Evolutionary conservation across 2,888 invertebrate species (phyloP).

Genomic region (Chrysolina americana): DNA sequence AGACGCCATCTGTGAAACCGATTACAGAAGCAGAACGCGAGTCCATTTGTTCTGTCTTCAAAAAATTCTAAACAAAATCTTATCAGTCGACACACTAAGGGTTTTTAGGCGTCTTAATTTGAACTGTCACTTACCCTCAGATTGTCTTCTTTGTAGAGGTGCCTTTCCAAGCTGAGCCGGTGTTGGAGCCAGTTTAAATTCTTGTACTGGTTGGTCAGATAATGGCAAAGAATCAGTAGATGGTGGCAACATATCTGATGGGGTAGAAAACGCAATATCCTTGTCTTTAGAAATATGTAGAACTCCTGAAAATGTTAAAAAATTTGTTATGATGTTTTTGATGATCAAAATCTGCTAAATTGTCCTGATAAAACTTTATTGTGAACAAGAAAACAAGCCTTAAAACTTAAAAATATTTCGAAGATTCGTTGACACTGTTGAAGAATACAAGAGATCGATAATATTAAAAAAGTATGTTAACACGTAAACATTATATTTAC

Average conservation of each 20-base stretch:
- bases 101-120: no score
- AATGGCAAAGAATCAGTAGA: slow-evolving; percentile 36
- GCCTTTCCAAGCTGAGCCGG: slow-evolving; percentile 94
- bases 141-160: slow-evolving; percentile 89
- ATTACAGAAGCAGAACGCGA: no score
- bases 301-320: slow-evolving; percentile 13
- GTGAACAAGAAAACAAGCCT: not conserved
- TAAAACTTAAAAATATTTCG: no score
- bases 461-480: no score
- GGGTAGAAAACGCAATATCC: slow-evolving; percentile 38
- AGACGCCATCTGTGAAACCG: no score
- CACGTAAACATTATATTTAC: no score
- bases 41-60: no score
- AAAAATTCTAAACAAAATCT: no score
- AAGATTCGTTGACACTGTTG: no score
- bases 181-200: slow-evolving; percentile 90
- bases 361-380: not conserved
- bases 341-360: not conserved
- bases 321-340: not conserved
- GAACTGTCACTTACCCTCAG: slow-evolving; percentile 79
- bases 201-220: slow-evolving; percentile 51
- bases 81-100: no score
- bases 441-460: no score
- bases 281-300: slow-evolving; percentile 20
- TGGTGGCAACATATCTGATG: slow-evolving; percentile 43